Evolutionary conservation across 2,797 vertebrate genomes (phyloP).

Genomic region (Dromococcyx pavoninus): DNA sequence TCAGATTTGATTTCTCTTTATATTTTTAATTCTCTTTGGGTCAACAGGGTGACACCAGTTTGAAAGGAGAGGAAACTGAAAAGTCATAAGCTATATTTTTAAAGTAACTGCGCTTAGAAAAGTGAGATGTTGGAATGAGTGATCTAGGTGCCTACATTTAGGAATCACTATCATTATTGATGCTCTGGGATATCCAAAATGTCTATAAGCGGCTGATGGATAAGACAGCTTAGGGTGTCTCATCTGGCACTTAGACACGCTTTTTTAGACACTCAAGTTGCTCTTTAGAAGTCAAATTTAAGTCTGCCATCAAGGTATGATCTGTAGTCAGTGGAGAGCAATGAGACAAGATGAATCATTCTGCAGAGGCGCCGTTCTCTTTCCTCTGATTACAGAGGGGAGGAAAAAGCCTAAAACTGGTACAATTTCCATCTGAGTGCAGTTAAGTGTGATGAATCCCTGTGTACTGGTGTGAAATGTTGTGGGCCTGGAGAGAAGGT

Average conservation of each 20-base stretch:
- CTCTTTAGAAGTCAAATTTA: neutral
- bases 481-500: neutral
- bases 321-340: neutral
- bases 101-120: neutral
- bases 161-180: neutral
- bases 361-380: neutral
- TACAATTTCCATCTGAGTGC: neutral
- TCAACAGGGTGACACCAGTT: neutral
- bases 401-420: neutral
- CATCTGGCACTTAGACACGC: neutral
- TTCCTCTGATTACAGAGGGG: neutral
- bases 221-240: neutral
- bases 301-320: neutral
- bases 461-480: neutral
- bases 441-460: neutral
- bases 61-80: neutral
- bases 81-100: neutral
- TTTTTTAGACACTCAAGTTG: neutral
- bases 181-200: neutral
- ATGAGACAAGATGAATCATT: neutral
- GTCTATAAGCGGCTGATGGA: neutral
- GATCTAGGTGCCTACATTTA: neutral
- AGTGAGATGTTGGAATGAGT: neutral
- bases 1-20: neutral
- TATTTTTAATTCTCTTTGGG: neutral